Evolutionary conservation across 1,140 invertebrate genomes (phyloP).

Genomic region (Rhopalosiphum maidis): DNA sequence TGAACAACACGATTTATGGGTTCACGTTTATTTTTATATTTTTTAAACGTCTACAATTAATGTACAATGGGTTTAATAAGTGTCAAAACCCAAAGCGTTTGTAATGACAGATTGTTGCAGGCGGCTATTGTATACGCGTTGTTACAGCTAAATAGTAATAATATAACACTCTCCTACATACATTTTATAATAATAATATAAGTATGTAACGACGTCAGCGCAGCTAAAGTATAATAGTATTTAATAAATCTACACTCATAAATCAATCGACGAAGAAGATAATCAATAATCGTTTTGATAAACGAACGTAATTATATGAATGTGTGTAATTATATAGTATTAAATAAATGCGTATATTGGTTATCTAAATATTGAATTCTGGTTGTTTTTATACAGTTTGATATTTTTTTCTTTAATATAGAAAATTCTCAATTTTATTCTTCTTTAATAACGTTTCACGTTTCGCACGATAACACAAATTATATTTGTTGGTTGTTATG

Average conservation of each 20-base stretch:
- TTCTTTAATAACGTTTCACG: neutral
- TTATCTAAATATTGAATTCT: neutral
- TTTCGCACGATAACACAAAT: neutral
- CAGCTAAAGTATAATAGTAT: neutral
- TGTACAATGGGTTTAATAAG: slow-evolving; percentile 26
- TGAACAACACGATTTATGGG: slow-evolving; percentile 9
- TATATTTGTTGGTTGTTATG: neutral
- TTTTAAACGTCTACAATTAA: slow-evolving; percentile 31
- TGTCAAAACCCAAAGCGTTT: slow-evolving; percentile 1
- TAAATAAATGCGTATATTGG: slow-evolving; percentile 5
- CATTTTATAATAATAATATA: neutral
- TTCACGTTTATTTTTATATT: slow-evolving; percentile 17
- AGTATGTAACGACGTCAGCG: neutral
- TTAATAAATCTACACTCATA: slow-evolving; percentile 31
- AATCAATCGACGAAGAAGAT: slow-evolving; percentile 38
- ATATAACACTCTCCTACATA: neutral
- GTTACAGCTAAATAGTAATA: neutral
- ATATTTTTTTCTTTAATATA: neutral
- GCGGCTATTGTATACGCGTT: neutral
- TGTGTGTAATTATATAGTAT: neutral
- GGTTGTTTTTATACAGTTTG: neutral
- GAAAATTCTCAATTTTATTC: neutral
- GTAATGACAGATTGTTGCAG: neutral
- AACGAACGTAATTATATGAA: neutral
- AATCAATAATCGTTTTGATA: slow-evolving; percentile 2